Conservation (phyloP, 2,113 vertebrate genomes). For the Centrocercus urophasianus region DNA sequence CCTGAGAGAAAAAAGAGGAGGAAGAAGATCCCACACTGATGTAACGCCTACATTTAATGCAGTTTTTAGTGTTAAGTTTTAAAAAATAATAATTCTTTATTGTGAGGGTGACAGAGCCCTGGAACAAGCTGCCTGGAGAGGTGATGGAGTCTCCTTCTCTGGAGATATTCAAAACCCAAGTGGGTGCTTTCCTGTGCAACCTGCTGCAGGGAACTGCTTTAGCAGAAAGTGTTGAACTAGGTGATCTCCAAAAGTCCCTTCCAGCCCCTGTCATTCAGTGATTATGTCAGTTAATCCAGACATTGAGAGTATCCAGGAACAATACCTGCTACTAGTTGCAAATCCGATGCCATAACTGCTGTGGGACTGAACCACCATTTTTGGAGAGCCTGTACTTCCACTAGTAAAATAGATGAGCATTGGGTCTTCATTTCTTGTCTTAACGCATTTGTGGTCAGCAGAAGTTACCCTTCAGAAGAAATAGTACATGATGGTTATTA, state of each 20-base stretch:
- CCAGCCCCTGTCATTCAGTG: background rate
- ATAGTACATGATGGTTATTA: background rate
- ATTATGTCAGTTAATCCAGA: background rate
- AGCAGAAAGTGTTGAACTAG: background rate
- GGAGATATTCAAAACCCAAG: background rate
- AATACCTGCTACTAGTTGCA: conserved; percentile 78
- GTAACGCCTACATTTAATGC: background rate
- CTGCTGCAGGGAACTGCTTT: background rate
- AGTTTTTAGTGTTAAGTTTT: background rate
- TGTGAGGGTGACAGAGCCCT: background rate
- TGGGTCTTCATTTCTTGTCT: conserved; percentile 78
- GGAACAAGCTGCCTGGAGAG: background rate
- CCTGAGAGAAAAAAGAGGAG: background rate
- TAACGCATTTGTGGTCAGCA: conserved; percentile 75
- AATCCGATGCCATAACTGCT: conserved; percentile 83
- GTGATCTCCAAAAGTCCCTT: background rate
- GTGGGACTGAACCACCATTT: conserved; percentile 85
- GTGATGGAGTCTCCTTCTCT: background rate
- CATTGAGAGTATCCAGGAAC: background rate
- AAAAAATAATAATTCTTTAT: background rate
- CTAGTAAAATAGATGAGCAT: conserved; percentile 86
- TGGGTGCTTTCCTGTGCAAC: background rate
- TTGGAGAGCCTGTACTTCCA: conserved; percentile 84
- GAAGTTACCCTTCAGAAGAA: conserved; percentile 74
- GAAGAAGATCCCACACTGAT: background rate